Base-by-base conservation (phyloP, 2,888 invertebrate species). In the Pammene fasciana region DNA sequence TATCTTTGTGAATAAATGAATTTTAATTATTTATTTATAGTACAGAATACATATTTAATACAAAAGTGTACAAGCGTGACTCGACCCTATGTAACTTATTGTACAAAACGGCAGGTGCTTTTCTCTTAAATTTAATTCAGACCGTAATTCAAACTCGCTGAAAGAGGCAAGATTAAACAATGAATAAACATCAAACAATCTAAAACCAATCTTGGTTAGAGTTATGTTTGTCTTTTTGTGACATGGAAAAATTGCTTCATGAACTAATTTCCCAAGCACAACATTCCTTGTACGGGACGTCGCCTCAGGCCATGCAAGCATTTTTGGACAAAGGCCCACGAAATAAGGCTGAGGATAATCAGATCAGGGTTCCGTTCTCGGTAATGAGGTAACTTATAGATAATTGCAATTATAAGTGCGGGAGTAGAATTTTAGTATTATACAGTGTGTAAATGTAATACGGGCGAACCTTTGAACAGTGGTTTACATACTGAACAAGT, bases 221-320 rank as follows among this genome's bases (percentile, higher is more conserved):
- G 36, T 78, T 80, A 74, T 76, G 73, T 78, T 79, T 77, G 75
- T 75, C 74, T 81, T 81, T 82, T 79, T 76, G 76, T 75, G 79
- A 76, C 81, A 79, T 80, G 80, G 82, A 79, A 81, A 86, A 87
- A 88, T 82, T 82, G 82, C 83, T 90, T 89, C 88, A 90, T 88
- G 86, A 89, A 89, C 90, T 90, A 91, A 90, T 91, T 90, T 89
- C 83, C 85, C 86, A 81, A 84, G 83, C 87, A 88, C 88, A 87
- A 90, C 89, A 89, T 89, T 88, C 87, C 87, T 88, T 88, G 86
- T 86, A 86, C 78, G 76, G 71, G 75, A 79, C 80, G 85, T 78
- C 79, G 89, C 90, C 86, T 79, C 80, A 73, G 90, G 91, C 86
- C 72, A 72, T 77, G 84, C 82, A 86, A 80, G 83, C 85, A 85